Evolutionary conservation across 2,113 vertebrate genomes (phyloP), one percentile per base, ranked within the genome.

Genomic region (Noturus placidus): DNA sequence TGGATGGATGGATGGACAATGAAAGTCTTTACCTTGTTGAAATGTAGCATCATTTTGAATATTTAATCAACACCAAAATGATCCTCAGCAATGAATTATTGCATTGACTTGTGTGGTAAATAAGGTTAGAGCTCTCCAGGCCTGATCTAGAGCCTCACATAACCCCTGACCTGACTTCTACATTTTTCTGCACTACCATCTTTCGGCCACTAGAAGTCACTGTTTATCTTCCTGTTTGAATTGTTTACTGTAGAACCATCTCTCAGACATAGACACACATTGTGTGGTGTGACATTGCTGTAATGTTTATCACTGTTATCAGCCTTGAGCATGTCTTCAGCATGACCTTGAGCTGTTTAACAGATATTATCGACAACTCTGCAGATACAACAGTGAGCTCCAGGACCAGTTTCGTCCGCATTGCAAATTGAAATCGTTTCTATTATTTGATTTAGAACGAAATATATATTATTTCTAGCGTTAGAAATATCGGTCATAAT

Each of bases 121-220:
- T 10, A 9, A 74, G 7, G 9, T 25, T 27, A 63, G 8, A 76
- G 4, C 9, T 22, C 33, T 38, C n/a, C n/a, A 69, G n/a, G n/a
- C 65, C 65, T 38, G 69, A 72, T 2, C 65, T 1, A 69, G 4
- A 70, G 67, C 70, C 35, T 74, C 38, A 74, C 25, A 50, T 50
- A n/a, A 77, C 74, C 74, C 74, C 38, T 76, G 72, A n/a, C 72
- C 22, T 70, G 20, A 10, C 15, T 10, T 84, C 33, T 20, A 19
- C 20, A 22, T 63, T 63, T 67, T 35, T 46, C 33, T 79, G 81
- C 70, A 82, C 74, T 89, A 63, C 78, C 33, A 19, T 1, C 4
- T 13, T 46, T 17, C 33, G 38, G 33, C 86, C 89, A 90, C 87
- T 86, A 91, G 91, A 87, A 90, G 88, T 88, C 91, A 82, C 89